Evolutionary conservation across 2,113 vertebrate genomes (phyloP), one percentile per base, ranked within the genome.

Genomic region (Montifringilla adamsi): DNA sequence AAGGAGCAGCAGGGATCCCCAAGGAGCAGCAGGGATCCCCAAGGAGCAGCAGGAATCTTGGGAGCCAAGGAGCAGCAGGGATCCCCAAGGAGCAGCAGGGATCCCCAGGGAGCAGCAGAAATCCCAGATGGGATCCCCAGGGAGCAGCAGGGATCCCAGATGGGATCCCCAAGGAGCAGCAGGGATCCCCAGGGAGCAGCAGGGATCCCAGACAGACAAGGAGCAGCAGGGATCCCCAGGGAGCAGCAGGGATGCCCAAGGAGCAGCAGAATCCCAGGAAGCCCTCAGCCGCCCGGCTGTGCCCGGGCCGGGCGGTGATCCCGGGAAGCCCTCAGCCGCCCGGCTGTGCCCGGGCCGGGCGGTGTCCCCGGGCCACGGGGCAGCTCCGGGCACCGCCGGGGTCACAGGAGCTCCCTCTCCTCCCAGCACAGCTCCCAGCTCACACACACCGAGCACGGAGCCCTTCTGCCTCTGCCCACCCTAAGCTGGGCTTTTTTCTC

Each of bases 201-300:
- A 39, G 39, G 9, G 26, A 9, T 10, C 11, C 1, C 50, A n/a
- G n/a, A n/a, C n/a, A n/a, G n/a, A n/a, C 26, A 50, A 15, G 24
- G 49, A 27, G 4, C 50, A 28, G 26, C 50, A 16, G 50, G 27
- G 50, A 28, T 52, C 9, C 50, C 8, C 22, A 41, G 13, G 39
- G 39, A 41, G 39, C 39, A 41, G 39, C 39, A 41, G 39, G 9
- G 26, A 9, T 10, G 31, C 1, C 27, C 0, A 1, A 4, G 8
- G 14, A 2, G 0, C 24, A 4, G 19, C 37, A 37, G 3, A 43
- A 9, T 4, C 8, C 44, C 9, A 3, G n/a, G 30, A 2, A 9
- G 3, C 13, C 43, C 9, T 5, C 6, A 0, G 4, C 3, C 1
- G 1, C 5, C 35, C 22, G 27, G 1, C 7, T 0, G n/a, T 9